A percentile compares a stretch with the other conserved stretches of the same genome.
phyloP scores from a whole-genome alignment of 1,140 invertebrate genomes.

The Brachionus sp. region DNA sequence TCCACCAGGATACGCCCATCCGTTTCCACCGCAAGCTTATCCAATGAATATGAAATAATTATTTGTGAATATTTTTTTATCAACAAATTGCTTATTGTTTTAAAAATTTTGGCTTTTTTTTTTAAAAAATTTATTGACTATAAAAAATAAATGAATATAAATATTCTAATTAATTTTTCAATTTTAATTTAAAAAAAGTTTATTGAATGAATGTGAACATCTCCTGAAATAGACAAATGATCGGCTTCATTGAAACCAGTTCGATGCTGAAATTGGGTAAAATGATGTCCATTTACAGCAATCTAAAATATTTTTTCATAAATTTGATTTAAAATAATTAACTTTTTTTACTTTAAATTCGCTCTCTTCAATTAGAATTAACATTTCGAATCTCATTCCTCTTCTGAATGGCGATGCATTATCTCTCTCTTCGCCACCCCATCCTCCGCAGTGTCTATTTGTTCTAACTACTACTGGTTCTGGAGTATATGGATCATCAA shows the following conservation, averaged over 20 bases:
- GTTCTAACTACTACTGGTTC: constrained; percentile 37
- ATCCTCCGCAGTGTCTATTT: constrained; percentile 19
- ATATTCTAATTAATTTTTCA: not conserved
- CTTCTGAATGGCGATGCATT: constrained; percentile 34
- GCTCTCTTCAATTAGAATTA: constrained; percentile 43
- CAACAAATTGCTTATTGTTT: not conserved
- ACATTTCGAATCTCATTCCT: constrained; percentile 43
- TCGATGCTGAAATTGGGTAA: not conserved
- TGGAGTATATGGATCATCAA: constrained; percentile 47
- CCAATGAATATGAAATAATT: constrained; percentile 18
- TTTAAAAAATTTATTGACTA: not conserved
- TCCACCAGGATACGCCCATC: not conserved
- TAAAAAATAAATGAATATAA: not conserved
- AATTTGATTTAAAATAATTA: not conserved
- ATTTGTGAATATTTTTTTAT: not conserved
- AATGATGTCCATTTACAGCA: constrained; percentile 40
- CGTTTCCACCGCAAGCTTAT: not conserved
- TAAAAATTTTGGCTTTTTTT: not conserved
- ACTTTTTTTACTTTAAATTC: constrained; percentile 43
- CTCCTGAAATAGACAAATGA: constrained; percentile 10
- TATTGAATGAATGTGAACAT: constrained; percentile 28
- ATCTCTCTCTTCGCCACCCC: constrained; percentile 47
- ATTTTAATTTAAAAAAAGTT: constrained; percentile 13
- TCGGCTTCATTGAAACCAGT: not conserved
- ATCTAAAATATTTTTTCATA: not conserved